A percentile compares a stretch with the other conserved stretches of the same genome.
Evolutionary conservation across 2,113 vertebrate species (phyloP).

Genomic region (Tapirus terrestris): DNA sequence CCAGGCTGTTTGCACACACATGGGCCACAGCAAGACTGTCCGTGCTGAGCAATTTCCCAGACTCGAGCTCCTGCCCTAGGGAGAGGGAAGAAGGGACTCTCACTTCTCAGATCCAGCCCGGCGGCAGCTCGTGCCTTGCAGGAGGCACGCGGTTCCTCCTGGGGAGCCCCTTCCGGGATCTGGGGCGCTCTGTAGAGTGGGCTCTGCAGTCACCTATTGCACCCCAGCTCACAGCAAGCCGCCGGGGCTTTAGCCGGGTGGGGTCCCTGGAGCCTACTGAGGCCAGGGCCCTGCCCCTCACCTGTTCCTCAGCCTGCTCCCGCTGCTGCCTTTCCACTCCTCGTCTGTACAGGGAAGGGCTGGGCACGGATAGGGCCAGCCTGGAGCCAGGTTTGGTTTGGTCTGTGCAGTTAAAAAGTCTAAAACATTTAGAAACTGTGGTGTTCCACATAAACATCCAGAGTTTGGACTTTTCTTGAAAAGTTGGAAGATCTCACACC

Average conservation of each 20-base stretch:
- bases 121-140: neutral
- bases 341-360: neutral
- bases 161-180: neutral
- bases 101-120: neutral
- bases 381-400: neutral
- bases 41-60: neutral
- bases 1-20: conserved; percentile 35
- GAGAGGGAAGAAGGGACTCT: neutral
- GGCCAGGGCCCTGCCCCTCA: neutral
- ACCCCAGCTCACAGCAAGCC: neutral
- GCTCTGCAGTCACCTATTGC: neutral
- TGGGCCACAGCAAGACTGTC: conserved; percentile 18
- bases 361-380: neutral
- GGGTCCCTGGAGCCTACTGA: neutral
- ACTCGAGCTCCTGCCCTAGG: neutral
- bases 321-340: accelerated
- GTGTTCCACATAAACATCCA: neutral
- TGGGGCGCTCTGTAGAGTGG: neutral
- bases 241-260: neutral
- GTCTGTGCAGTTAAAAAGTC: neutral
- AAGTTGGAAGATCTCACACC: neutral
- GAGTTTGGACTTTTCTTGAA: neutral
- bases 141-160: too few species aligned
- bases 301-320: neutral
- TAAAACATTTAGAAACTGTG: neutral